Evolutionary conservation across 2,113 vertebrate species (phyloP).

Genomic region (Nothobranchius furzeri): DNA sequence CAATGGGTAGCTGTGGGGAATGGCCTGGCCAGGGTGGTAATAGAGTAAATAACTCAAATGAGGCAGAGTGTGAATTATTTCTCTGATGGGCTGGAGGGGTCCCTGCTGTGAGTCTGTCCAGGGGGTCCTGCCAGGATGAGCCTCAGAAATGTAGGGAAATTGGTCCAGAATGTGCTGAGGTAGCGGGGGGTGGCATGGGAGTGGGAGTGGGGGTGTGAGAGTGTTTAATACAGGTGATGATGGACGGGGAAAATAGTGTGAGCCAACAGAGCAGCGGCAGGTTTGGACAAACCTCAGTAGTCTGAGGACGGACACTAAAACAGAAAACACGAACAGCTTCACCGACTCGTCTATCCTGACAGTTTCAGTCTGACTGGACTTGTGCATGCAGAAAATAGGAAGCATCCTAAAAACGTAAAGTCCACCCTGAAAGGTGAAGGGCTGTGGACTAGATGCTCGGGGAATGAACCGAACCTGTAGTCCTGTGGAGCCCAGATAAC

Average conservation of each 20-base stretch:
- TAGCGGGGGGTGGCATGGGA: slow-evolving; percentile 53
- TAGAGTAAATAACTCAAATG: slow-evolving; percentile 82
- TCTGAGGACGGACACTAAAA: slow-evolving; percentile 41
- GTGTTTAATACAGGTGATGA: slow-evolving; percentile 75
- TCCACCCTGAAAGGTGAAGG: not conserved
- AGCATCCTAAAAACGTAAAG: slow-evolving; percentile 28
- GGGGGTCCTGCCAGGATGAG: slow-evolving; percentile 67
- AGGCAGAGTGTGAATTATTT: slow-evolving; percentile 79
- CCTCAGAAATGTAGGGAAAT: slow-evolving; percentile 60
- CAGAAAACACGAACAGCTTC: not conserved
- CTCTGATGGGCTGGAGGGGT: slow-evolving; percentile 72
- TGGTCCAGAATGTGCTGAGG: slow-evolving; percentile 51
- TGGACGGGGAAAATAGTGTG: slow-evolving; percentile 54
- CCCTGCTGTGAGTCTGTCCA: slow-evolving; percentile 69
- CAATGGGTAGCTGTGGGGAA: slow-evolving; percentile 69
- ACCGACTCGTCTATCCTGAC: slow-evolving; percentile 1
- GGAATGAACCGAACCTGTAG: slow-evolving; percentile 51
- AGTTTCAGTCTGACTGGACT: not conserved
- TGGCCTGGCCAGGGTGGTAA: slow-evolving; percentile 70
- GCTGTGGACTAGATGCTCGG: slow-evolving; percentile 22
- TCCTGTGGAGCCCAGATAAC: slow-evolving; percentile 45
- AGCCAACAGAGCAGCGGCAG: slow-evolving; percentile 43
- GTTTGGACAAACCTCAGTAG: slow-evolving; percentile 42
- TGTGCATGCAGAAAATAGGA: not conserved
- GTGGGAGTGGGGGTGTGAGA: slow-evolving; percentile 60